Base-by-base conservation (phyloP, 2,797 vertebrate genomes). In the Dipus sagitta region DNA sequence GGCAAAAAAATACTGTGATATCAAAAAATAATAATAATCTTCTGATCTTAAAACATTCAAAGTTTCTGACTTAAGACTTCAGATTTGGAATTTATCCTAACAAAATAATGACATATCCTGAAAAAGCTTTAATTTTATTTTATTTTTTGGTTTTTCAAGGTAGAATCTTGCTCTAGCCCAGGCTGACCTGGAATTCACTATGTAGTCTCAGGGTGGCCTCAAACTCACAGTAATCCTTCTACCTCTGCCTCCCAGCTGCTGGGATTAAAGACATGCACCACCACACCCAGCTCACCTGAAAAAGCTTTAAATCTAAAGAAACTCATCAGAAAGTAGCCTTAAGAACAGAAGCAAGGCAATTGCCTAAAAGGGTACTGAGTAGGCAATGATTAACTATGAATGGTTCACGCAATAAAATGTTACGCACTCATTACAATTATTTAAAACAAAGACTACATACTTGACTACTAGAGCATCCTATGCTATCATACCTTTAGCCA, bases 1-100 rank as follows among this genome's bases (percentile, higher is more conserved):
- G n/a, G 3, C 20, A 13, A 54, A 54, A 54, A 38, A 38, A 38
- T 38, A 38, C 6, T 38, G 30, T 83, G 47, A 76, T 11, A 85
- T 12, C 30, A 54, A 79, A 38, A 86, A 95, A 52, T 77, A 78
- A 92, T 93, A 80, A 68, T 60, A 92, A 70, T 21, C 38, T 30
- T 60, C 0, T 5, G 11, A 24, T 77, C 58, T 86, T 83, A 86
- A 88, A 88, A 72, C 28, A 26, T 83, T 62, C 71, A 42, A 2
- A 74, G 77, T 34, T 93, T 86, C 62, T 86, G 58, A 81, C 23
- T 28, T 87, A 15, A 77, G 52, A 91, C 81, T 62, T 89, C 64
- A 91, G 58, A 77, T 86, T 87, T 58, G 28, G 64, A 91, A 80
- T 80, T 70, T 65, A 86, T 42, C 32, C 58, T 94, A 67, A 92